Base-by-base conservation (phyloP, 2,888 invertebrate genomes). In the Allacma fusca region DNA sequence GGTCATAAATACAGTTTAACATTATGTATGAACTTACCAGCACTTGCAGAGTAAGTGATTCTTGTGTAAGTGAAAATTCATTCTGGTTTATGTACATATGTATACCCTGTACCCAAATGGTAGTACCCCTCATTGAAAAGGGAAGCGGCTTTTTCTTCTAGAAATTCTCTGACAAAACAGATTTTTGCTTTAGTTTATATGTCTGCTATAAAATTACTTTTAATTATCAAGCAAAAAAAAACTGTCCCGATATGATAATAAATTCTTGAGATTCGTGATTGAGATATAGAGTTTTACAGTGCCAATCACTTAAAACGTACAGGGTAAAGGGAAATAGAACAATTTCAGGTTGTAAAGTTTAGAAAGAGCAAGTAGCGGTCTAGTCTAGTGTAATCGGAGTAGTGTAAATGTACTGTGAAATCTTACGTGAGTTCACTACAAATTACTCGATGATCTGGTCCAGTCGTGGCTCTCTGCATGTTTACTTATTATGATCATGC, bases 291-390 rank as follows among this genome's bases (percentile, higher is more conserved):
- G 19, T 50, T 50, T 19, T 50, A 50, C 50, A 50, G 16, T 50
- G 9, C 19, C 50, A 50, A 50, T 50, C 16, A 50, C 50, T 50
- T 50, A 16, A 50, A 50, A 5, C n/a, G n/a, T n/a, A 16, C 2
- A 34, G 34, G 50, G 2, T 50, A 34, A 57, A 21, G 57, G 24
- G 1, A 62, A 23, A 24, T 62, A 5, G 62, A 19, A 29, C 68
- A 68, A 68, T 68, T 68, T 68, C 23, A 68, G 24, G 68, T 40
- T 23, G 68, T 40, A 29, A 68, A 34, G 19, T 24, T 68, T 26
- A 29, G 19, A 40, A 40, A 68, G 68, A 40, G 40, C 67, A 68
- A 29, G 68, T 40, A 67, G 28, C 28, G 29, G 67, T 29, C n/a
- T 12, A 2, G 26, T 12, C 59, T 59, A 23, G 24, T 26, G 29